phyloP scores from a whole-genome alignment of 2,888 invertebrate species.

The Acleris laterana region DNA sequence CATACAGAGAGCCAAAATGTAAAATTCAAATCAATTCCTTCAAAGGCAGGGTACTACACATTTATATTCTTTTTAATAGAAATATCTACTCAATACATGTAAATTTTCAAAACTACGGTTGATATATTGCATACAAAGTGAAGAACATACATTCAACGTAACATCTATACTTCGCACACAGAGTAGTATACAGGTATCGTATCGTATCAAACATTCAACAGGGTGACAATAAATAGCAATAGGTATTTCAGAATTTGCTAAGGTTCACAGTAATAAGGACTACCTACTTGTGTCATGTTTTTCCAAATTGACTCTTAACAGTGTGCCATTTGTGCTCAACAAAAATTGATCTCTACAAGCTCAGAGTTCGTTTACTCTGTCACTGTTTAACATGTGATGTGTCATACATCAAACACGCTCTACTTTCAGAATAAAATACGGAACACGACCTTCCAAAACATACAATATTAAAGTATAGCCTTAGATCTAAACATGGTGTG shows the following conservation, averaged over 20 bases:
- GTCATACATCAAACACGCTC: slow-evolving; percentile 20
- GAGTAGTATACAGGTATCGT: not conserved
- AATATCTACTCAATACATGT: slow-evolving; percentile 42
- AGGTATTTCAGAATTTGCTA: not conserved
- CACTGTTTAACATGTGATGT: slow-evolving; percentile 11
- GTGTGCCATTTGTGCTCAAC: slow-evolving; percentile 26
- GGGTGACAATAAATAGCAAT: not conserved
- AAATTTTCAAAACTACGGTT: slow-evolving; percentile 40
- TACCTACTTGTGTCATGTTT: slow-evolving; percentile 6
- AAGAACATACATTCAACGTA: slow-evolving; percentile 27
- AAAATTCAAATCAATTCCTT: slow-evolving; percentile 58
- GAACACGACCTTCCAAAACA: slow-evolving; percentile 2
- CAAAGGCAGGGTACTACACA: slow-evolving; percentile 41
- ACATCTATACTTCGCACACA: slow-evolving; percentile 23
- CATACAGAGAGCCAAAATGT: slow-evolving; percentile 54
- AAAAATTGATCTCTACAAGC: slow-evolving; percentile 28
- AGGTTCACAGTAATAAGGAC: slow-evolving; percentile 8
- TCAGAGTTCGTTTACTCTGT: not conserved
- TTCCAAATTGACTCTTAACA: slow-evolving; percentile 2
- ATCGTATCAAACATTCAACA: not conserved
- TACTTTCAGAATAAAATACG: slow-evolving; percentile 11
- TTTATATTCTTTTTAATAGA: slow-evolving; percentile 42
- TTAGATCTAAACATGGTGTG: not conserved
- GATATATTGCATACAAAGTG: slow-evolving; percentile 37
- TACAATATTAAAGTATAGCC: slow-evolving; percentile 13